Evolutionary conservation across 2,888 invertebrate species (phyloP), one percentile per base, ranked within the genome.

Genomic region (Protodeltote pygarga): DNA sequence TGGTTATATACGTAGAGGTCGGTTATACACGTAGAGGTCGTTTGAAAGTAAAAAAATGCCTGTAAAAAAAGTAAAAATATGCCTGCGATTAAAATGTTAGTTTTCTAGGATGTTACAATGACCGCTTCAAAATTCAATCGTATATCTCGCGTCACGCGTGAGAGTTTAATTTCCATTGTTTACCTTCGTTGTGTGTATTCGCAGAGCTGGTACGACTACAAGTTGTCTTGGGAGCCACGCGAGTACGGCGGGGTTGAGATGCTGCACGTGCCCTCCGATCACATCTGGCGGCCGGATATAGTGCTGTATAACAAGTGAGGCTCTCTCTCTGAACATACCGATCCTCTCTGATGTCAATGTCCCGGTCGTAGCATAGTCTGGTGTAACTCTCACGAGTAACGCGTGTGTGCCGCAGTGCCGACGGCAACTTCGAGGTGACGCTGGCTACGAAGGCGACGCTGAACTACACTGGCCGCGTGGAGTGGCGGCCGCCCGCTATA

Each of bases 231-330:
- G 98, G 98, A 98, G 89, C 98, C 98, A 54, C 96, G 96, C 77
- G 97, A 98, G 82, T 98, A 98, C 85, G 98, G 98, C 34, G 98
- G 98, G 38, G 98, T 98, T 54, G 96, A 97, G 82, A 98, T 97
- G 96, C 93, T 98, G 48, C 98, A 98, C 89, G 98, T 98, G 65
- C 98, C 98, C 65, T 98, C 97, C 50, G 98, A 98, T 89, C 97
- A 98, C 92, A 98, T 98, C 81, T 98, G 98, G 98, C 94, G 97
- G 65, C 98, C 98, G 35, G 98, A 98, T 89, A 98, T 98, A 81
- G 97, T 98, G 38, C 94, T 98, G 63, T 98, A 98, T 91, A 98
- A 98, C 92, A 97, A 97, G 97, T 97, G 92, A 95, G 96, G 17
- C 0, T 3, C 14, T 14, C 9, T 8, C n/a, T 8, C 20, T 4